A percentile compares a stretch with the other conserved stretches of the same genome.
phyloP scores from a whole-genome alignment of 2,113 vertebrate species.

The Hiodon alosoides region DNA sequence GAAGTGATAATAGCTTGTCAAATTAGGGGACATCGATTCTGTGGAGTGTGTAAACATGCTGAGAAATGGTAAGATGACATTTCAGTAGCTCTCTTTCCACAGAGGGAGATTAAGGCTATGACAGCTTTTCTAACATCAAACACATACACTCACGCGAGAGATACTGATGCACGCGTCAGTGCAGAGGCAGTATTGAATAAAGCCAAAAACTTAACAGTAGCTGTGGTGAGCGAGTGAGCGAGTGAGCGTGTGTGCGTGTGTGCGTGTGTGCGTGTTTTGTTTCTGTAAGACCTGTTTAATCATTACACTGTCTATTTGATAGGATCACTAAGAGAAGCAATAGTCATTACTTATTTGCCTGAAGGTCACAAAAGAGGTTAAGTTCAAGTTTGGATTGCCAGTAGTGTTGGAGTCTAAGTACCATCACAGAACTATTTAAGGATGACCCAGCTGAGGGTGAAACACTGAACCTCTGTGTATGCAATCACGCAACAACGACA shows the following conservation, averaged over 20 bases:
- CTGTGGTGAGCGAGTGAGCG: not conserved
- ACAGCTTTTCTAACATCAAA: slow-evolving; percentile 35
- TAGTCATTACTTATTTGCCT: no score
- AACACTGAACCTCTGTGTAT: no score
- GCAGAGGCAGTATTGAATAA: not conserved
- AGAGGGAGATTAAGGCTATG: slow-evolving; percentile 27
- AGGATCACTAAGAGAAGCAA: no score
- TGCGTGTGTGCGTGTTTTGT: not conserved
- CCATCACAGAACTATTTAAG: no score
- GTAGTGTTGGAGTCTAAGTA: no score
- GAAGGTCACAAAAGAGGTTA: no score
- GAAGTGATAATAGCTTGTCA: slow-evolving; percentile 35
- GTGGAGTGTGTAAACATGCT: slow-evolving; percentile 34
- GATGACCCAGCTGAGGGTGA: no score
- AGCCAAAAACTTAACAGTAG: not conserved
- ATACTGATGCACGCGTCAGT: not conserved
- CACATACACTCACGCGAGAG: slow-evolving; percentile 1
- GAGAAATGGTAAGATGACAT: slow-evolving; percentile 35
- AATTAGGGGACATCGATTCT: slow-evolving; percentile 30
- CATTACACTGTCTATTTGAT: no score
- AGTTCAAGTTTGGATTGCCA: no score
- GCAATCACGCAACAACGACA: no score
- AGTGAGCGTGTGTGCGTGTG: not conserved
- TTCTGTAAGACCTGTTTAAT: not conserved
- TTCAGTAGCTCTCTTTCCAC: slow-evolving; percentile 27